These are phyloP conservation scores for Camptogramma bilineatum DNA, from an alignment of 2,888 invertebrate species.

Conservation along the genomic window DNA sequence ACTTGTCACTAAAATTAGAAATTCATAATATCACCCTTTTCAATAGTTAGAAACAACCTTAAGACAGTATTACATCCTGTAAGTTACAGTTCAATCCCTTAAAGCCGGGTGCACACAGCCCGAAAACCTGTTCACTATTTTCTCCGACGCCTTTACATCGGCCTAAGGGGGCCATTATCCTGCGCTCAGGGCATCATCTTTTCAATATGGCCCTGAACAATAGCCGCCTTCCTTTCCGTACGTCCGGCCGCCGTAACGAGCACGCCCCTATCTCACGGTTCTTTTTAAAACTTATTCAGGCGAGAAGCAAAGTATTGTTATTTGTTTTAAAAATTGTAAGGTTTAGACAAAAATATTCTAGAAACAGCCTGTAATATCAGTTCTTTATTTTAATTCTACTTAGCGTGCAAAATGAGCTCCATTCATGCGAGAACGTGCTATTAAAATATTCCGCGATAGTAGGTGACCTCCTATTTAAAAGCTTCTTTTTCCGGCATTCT, in stretches of 20 bases:
- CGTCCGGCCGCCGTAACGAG: conserved; percentile 74
- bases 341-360: conserved; percentile 5
- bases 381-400: conserved; percentile 5
- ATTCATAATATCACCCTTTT: conserved; percentile 3
- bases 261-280: conserved; percentile 63
- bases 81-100: conserved; percentile 24
- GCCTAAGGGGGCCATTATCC: conserved; percentile 63
- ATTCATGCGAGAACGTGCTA: conserved; percentile 6
- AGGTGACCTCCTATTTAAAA: conserved; percentile 27
- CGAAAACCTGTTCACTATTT: conserved; percentile 56
- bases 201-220: conserved; percentile 80
- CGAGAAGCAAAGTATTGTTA: conserved; percentile 18
- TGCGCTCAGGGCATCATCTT: conserved; percentile 73
- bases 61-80: conserved; percentile 13
- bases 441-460: conserved; percentile 25
- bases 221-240: conserved; percentile 71
- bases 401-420: neutral
- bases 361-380: neutral
- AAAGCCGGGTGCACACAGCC: conserved; percentile 43
- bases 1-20: neutral
- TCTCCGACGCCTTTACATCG: conserved; percentile 52
- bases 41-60: conserved; percentile 25
- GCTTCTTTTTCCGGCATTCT: conserved; percentile 24
- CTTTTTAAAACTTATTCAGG: conserved; percentile 49
- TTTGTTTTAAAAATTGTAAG: conserved; percentile 21